Percentiles rank a stretch among this genome's conserved stretches.
phyloP scores from a whole-genome alignment of 2,797 vertebrate species.

The Fundulus diaphanus region DNA sequence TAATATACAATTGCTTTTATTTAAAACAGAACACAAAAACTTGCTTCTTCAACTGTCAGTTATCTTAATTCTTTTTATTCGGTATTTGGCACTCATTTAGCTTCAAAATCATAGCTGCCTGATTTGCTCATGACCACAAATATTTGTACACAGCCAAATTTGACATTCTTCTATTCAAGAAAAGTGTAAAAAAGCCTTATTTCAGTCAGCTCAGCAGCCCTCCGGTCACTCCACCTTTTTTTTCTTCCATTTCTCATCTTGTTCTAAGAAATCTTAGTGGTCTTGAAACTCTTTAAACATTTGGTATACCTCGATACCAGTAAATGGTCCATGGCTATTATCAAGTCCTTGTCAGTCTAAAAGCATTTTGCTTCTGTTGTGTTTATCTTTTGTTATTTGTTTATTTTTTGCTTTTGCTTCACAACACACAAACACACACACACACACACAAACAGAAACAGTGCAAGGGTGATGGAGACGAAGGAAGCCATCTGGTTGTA shows the following conservation, averaged over 20 bases:
- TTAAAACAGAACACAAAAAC: neutral
- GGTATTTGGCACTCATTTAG: neutral
- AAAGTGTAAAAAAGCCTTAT: neutral
- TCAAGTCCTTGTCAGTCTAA: neutral
- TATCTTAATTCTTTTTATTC: neutral
- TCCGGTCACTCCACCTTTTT: too few relatives aligned
- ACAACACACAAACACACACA: neutral
- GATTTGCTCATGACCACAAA: neutral
- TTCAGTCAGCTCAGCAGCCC: neutral
- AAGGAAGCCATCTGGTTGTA: conserved; percentile 41
- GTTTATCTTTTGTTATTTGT: neutral
- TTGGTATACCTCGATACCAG: neutral
- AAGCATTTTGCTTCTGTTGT: neutral
- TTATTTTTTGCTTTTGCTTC: neutral
- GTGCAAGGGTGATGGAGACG: conserved; percentile 4
- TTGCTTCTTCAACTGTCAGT: neutral
- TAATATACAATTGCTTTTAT: neutral
- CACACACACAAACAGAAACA: neutral
- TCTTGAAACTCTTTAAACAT: neutral
- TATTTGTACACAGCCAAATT: neutral
- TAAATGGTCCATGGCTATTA: neutral
- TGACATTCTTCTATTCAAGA: neutral
- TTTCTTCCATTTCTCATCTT: neutral
- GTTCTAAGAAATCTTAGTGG: neutral
- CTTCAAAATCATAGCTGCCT: neutral